phyloP scores from a whole-genome alignment of 2,113 vertebrate genomes.

The Albula glossodonta region DNA sequence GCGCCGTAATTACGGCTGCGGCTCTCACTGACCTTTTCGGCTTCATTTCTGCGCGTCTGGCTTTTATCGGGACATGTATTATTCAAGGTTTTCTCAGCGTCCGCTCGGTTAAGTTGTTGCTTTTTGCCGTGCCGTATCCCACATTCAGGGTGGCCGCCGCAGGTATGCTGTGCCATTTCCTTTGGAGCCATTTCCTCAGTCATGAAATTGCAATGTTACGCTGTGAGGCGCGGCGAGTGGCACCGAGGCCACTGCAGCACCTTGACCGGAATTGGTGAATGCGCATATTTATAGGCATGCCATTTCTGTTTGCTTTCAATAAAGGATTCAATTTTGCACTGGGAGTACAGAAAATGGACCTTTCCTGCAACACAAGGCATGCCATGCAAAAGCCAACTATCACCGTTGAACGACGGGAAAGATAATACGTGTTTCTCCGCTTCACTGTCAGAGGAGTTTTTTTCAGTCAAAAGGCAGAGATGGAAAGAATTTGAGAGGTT shows the following conservation, averaged over 20 bases:
- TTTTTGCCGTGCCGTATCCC: constrained; percentile 9
- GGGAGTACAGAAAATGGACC: not conserved
- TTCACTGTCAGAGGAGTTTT: constrained; percentile 13
- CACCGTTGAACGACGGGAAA: not conserved
- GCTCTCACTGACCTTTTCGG: constrained; percentile 33
- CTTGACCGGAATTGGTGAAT: not conserved
- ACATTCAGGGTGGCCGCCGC: constrained; percentile 23
- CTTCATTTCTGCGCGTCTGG: constrained; percentile 33
- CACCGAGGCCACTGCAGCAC: not conserved
- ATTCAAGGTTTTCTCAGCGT: constrained; percentile 37
- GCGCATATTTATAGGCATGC: constrained; percentile 32
- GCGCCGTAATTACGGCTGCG: constrained; percentile 33
- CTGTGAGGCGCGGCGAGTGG: constrained; percentile 21
- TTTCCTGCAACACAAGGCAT: constrained; percentile 7
- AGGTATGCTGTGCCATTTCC: constrained; percentile 33
- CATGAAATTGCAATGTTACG: constrained; percentile 41
- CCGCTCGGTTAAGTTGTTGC: constrained; percentile 21
- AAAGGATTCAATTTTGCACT: constrained; percentile 25
- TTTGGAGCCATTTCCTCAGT: constrained; percentile 32
- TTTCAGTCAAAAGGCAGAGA: not conserved
- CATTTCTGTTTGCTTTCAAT: constrained; percentile 34
- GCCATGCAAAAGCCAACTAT: not conserved
- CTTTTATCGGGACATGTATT: constrained; percentile 35
- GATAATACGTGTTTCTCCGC: not conserved
- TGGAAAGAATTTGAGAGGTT: constrained; percentile 6